Conservation (phyloP, 2,888 invertebrate genomes). For the Maniola hyperantus region DNA sequence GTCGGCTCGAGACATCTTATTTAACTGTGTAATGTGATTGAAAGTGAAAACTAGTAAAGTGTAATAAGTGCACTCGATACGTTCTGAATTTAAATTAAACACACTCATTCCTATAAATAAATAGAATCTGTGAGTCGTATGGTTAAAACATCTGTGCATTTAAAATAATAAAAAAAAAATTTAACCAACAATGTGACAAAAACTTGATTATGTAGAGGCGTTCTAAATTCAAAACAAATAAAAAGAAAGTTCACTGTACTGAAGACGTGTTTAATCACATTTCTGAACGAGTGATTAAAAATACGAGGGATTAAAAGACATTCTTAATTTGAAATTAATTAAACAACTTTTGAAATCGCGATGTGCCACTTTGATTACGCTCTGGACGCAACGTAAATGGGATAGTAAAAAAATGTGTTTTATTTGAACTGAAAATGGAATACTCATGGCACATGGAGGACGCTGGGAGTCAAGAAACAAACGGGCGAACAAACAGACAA, state of each 20-base stretch:
- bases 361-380: conserved; percentile 51
- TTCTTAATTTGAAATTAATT: conserved; percentile 11
- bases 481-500: conserved; percentile 53
- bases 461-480: conserved; percentile 57
- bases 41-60: conserved; percentile 19
- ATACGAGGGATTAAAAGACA: not conserved
- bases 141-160: too few species aligned
- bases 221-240: conserved; percentile 3
- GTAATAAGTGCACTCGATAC: conserved; percentile 8
- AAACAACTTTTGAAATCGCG: conserved; percentile 11
- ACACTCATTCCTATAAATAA: not conserved
- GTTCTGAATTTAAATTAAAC: conserved; percentile 22
- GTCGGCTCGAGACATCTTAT: conserved; percentile 6
- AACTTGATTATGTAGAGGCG: not conserved
- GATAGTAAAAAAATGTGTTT: conserved; percentile 41
- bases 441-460: conserved; percentile 78
- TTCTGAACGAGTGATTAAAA: conserved; percentile 4
- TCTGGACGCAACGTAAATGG: conserved; percentile 52
- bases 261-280: not conserved
- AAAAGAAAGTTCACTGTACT: conserved; percentile 9
- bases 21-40: conserved; percentile 23
- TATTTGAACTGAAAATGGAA: conserved; percentile 67
- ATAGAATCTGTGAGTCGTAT: not conserved
- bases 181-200: not conserved
- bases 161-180: not conserved